Evolutionary conservation across 1,140 invertebrate species (phyloP), one percentile per base, ranked within the genome.

Genomic region (Euschistus heros): DNA sequence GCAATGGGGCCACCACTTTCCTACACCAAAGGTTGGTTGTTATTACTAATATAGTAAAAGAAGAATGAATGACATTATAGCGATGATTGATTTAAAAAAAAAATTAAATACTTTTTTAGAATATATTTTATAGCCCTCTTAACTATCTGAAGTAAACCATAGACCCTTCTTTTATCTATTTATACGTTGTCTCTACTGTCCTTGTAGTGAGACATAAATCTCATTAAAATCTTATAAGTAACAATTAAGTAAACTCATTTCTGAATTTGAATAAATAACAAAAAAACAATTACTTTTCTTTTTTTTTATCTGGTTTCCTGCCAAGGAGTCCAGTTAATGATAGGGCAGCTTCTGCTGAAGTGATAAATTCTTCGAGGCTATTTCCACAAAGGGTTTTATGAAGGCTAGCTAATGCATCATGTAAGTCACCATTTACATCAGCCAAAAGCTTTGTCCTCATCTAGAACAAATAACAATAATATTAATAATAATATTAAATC

Each of bases 231-330:
- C 18, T 66, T 47, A 66, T 33, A 7, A 13, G 27, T 62, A 24
- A 20, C 14, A 18, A 15, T 62, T 18, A 20, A 42, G 18, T n/a
- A 15, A 26, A 20, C 2, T 33, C 17, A 37, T 15, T 63, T 54
- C 18, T 33, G 17, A 63, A 62, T 54, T 55, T 47, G 44, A 66
- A 61, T 17, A 66, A 30, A 17, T 10, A 37, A 37, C 13, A 37
- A 37, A 10, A 10, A 13, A 37, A 37, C 1, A 37, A 37, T 65
- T 75, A 82, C 76, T 84, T 84, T 77, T 94, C 91, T 73, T 89
- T 90, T 72, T 90, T 92, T 71, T 91, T 92, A 74, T 94, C 91
- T 65, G 85, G 82, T 77, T 95, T 96, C 70, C 88, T 91, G 46
- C 92, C 75, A 67, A 93, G 82, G 77, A 96, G 86, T 69, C 90